Base-by-base conservation (phyloP, 2,888 invertebrate species). In the Noctua janthe region DNA sequence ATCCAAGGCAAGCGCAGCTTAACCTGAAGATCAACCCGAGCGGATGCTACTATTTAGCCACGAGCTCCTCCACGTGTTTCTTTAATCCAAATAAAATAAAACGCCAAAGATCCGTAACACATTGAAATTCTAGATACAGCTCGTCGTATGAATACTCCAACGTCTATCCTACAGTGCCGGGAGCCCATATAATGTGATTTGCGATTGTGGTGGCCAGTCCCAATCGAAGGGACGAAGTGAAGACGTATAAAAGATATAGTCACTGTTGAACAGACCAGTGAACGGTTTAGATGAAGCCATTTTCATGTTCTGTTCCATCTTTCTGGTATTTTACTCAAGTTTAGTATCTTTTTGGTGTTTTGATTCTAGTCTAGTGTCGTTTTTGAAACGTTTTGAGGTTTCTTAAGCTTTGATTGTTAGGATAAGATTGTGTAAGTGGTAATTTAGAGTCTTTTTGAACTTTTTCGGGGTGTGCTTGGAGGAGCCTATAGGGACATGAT, bases 171-270 rank as follows among this genome's bases (percentile, higher is more conserved):
- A 39, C 66, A 74, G 71, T 51, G 54, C 43, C 13, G 17, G 59
- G 72, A 66, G 69, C 17, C 74, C 76, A 83, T 86, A 77, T 86
- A 85, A 86, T 85, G 83, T 77, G 85, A 85, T 85, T 85, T 85
- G 86, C 70, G 76, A 80, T 71, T 75, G 83, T 70, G 86, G 85
- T 66, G 29, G 71, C 67, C 49, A 80, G 76, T 56, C 35, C 49
- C 29, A 62, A 77, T 85, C 76, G 74, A 86, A 86, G 71, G 74
- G 76, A 76, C 74, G 75, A 29, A 59, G 23, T 51, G 74, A 84
- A 76, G 81, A 73, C 69, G 35, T 82, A 78, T 75, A 82, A 73
- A 70, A 85, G 72, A 75, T 85, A 82, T 78, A 82, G 69, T 47
- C 71, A 71, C 43, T 74, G 67, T 54, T 13, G 59, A n/a, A 62